A percentile compares a stretch with the other conserved stretches of the same genome.
Evolutionary conservation across 2,113 vertebrate genomes (phyloP).

Genomic region (Erinaceus europaeus): DNA sequence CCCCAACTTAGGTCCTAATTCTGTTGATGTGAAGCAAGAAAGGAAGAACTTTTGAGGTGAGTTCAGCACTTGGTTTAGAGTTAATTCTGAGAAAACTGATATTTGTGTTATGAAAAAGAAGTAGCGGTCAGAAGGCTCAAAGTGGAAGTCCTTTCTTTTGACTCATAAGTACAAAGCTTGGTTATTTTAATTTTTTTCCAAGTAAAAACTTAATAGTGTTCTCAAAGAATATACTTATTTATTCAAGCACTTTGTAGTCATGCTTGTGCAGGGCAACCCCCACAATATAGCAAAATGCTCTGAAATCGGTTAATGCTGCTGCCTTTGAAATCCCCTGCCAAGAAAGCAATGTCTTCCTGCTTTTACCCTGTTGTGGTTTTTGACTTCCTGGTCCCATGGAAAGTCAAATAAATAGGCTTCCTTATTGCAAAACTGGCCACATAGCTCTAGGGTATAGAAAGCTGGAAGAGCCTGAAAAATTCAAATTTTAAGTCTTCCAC

Average conservation of each 20-base stretch:
- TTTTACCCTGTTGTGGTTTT: slow-evolving; percentile 72
- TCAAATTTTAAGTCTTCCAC: slow-evolving; percentile 26
- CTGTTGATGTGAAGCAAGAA: not conserved
- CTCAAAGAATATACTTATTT: slow-evolving; percentile 51
- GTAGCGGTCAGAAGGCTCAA: slow-evolving; percentile 32
- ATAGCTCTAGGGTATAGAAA: slow-evolving; percentile 63
- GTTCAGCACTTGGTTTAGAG: slow-evolving; percentile 8
- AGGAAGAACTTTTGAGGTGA: not conserved
- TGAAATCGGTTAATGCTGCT: slow-evolving; percentile 52
- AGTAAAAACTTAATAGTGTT: slow-evolving; percentile 47
- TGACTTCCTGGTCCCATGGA: slow-evolving; percentile 66
- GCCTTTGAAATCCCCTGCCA: slow-evolving; percentile 74
- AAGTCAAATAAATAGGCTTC: slow-evolving; percentile 70
- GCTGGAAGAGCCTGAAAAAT: slow-evolving; percentile 37
- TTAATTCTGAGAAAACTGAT: not conserved
- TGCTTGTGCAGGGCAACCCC: slow-evolving; percentile 44
- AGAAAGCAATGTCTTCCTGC: slow-evolving; percentile 66
- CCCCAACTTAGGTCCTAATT: no score
- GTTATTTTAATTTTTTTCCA: slow-evolving; percentile 53
- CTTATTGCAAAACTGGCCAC: slow-evolving; percentile 50
- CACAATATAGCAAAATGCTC: slow-evolving; percentile 51
- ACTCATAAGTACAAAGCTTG: slow-evolving; percentile 30
- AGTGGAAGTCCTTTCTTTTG: slow-evolving; percentile 16
- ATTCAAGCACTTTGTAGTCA: slow-evolving; percentile 57
- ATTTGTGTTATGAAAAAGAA: slow-evolving; percentile 17